Conservation (phyloP, 2,113 vertebrate genomes). For the Strix aluco region DNA sequence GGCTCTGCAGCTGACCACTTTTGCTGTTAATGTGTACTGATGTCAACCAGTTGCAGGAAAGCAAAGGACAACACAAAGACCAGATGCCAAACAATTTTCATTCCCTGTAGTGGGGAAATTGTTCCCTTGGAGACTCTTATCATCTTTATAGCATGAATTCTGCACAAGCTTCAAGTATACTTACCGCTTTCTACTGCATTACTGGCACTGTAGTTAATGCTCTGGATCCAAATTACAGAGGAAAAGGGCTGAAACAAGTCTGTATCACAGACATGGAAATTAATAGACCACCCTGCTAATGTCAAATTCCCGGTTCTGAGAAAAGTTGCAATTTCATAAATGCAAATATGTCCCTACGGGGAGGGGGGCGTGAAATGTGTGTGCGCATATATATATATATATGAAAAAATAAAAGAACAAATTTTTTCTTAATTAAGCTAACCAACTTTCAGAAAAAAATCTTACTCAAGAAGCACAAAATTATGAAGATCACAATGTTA, state of each 20-base stretch:
- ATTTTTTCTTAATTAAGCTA: background rate
- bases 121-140: background rate
- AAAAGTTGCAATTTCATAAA: background rate
- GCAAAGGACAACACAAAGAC: background rate
- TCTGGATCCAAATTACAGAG: background rate
- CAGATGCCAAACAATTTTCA: slow-evolving; percentile 6
- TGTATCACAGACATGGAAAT: background rate
- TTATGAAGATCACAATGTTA: background rate
- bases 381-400: too few species aligned
- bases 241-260: background rate
- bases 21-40: background rate
- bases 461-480: background rate
- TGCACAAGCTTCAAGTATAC: background rate
- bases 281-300: background rate
- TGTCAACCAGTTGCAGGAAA: background rate
- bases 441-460: background rate
- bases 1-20: background rate
- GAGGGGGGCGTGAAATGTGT: rapidly evolving
- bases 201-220: background rate
- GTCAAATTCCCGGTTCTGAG: background rate
- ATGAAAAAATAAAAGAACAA: background rate
- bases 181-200: background rate
- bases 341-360: background rate
- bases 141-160: background rate
- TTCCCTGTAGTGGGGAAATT: slow-evolving; percentile 4